Conservation (phyloP, 1,140 invertebrate species). For the Drosophila truncata region DNA sequence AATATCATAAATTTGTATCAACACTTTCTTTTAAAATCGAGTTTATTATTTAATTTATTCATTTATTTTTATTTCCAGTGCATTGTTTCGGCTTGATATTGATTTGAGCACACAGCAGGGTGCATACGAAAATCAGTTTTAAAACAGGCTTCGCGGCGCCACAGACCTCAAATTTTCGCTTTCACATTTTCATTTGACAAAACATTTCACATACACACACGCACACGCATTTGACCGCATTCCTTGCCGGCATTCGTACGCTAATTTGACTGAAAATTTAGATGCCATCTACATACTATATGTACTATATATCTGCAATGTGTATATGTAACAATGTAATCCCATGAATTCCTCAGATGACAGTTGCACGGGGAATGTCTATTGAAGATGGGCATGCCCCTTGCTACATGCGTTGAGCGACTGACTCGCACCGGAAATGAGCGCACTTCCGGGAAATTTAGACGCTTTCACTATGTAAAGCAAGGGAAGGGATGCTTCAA, state of each 20-base stretch:
- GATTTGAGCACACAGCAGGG: slow-evolving; percentile 41
- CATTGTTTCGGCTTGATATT: slow-evolving; percentile 30
- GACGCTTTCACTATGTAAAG: not conserved
- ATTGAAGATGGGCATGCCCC: slow-evolving; percentile 3
- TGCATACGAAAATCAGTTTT: slow-evolving; percentile 34
- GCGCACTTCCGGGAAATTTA: slow-evolving; percentile 12
- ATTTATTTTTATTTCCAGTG: not conserved
- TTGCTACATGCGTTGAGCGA: not conserved
- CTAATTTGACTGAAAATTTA: slow-evolving; percentile 59
- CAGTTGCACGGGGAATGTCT: slow-evolving; percentile 21
- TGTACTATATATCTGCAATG: not conserved
- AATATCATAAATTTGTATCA: not conserved
- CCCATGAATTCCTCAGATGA: slow-evolving; percentile 41
- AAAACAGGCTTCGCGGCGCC: slow-evolving; percentile 25
- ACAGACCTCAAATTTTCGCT: slow-evolving; percentile 39
- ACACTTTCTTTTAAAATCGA: not conserved
- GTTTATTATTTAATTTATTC: not conserved
- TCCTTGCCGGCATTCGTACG: slow-evolving; percentile 35
- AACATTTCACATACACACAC: slow-evolving; percentile 23
- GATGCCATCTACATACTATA: slow-evolving; percentile 32
- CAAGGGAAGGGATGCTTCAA: not conserved
- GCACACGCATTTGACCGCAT: slow-evolving; percentile 15
- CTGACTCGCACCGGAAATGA: not conserved
- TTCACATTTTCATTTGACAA: slow-evolving; percentile 52
- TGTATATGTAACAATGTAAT: slow-evolving; percentile 19